A percentile compares a stretch with the other conserved stretches of the same genome.
phyloP scores from a whole-genome alignment of 2,113 vertebrate species.

The Ciconia stormi region DNA sequence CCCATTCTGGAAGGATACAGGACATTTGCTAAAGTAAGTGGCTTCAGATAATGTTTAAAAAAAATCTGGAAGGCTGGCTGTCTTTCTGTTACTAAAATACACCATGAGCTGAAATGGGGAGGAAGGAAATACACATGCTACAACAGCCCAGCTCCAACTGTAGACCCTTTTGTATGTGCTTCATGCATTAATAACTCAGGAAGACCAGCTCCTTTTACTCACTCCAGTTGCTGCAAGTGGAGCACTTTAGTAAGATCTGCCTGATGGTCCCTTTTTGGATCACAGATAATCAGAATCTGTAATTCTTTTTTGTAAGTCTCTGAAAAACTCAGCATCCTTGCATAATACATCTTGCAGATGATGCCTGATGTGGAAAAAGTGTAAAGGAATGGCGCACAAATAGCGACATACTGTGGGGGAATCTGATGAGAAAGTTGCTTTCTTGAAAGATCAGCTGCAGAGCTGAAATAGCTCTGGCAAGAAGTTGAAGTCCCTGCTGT shows the following conservation, averaged over 20 bases:
- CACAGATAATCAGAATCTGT: neutral
- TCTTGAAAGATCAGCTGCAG: neutral
- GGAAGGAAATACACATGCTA: neutral
- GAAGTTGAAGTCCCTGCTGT: neutral
- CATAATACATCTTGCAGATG: neutral
- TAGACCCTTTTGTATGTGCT: neutral
- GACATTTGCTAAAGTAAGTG: slow-evolving; percentile 87
- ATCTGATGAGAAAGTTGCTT: neutral
- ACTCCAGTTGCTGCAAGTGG: neutral
- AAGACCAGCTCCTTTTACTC: neutral
- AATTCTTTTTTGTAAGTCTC: neutral
- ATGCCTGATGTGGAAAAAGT: neutral
- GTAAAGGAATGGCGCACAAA: neutral
- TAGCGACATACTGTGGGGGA: neutral
- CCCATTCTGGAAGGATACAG: slow-evolving; percentile 91
- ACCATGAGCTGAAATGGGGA: neutral
- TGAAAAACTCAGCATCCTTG: neutral
- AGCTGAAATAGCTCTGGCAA: neutral
- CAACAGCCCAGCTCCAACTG: neutral
- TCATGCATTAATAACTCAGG: neutral
- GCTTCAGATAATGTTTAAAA: neutral
- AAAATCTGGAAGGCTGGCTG: neutral
- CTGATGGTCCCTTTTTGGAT: neutral
- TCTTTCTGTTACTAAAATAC: neutral
- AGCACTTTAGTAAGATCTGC: neutral